Conservation (phyloP, 1,140 invertebrate species). For the Olivierus martensii region DNA sequence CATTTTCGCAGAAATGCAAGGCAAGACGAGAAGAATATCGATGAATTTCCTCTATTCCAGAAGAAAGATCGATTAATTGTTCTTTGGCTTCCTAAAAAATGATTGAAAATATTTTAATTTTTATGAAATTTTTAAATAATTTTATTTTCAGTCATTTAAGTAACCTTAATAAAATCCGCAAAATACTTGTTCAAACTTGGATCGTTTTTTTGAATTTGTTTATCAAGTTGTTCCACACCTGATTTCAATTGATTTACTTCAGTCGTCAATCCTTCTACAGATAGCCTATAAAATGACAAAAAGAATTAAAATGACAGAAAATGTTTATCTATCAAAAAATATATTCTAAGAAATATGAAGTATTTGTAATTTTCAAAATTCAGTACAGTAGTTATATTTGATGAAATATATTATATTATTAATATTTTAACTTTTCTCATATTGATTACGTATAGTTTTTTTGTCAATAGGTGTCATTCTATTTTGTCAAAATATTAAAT, state of each 20-base stretch:
- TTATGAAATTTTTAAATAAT: no score
- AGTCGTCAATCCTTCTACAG: slow-evolving; percentile 72
- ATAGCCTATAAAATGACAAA: slow-evolving; percentile 64
- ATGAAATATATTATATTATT: no score
- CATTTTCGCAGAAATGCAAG: slow-evolving; percentile 90
- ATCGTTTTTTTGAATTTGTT: slow-evolving; percentile 61
- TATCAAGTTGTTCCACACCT: slow-evolving; percentile 59
- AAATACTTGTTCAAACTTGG: slow-evolving; percentile 79
- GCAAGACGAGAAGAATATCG: slow-evolving; percentile 42
- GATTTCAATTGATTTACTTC: slow-evolving; percentile 67
- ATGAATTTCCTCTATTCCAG: slow-evolving; percentile 25
- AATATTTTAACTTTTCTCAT: no score
- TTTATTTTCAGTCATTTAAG: neutral
- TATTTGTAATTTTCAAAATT: no score
- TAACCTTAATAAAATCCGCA: slow-evolving; percentile 66
- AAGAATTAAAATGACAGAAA: no score
- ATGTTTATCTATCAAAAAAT: no score
- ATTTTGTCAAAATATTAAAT: no score
- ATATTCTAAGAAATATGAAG: no score
- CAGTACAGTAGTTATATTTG: no score
- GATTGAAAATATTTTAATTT: neutral
- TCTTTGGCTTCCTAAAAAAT: slow-evolving; percentile 26
- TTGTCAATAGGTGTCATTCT: no score
- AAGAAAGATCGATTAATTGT: slow-evolving; percentile 27
- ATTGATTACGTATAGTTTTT: no score